Conservation (phyloP, 2,797 vertebrate species). For the Scleropages formosus region DNA sequence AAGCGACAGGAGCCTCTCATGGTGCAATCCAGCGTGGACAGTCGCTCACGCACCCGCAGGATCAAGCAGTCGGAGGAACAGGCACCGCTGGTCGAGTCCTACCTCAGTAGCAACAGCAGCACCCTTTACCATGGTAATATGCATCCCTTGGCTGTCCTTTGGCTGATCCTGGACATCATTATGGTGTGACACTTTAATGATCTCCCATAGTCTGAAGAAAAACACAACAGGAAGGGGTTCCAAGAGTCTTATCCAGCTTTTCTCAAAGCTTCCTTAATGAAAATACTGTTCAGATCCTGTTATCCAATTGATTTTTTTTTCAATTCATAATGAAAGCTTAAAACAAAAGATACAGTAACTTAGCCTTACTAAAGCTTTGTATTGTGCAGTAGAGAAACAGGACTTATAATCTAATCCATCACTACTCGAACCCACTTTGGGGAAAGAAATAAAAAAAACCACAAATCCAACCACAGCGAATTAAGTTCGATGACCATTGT, state of each 20-base stretch:
- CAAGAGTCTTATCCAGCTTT: neutral
- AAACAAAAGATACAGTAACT: neutral
- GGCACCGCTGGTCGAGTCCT: conserved; percentile 93
- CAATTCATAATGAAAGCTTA: neutral
- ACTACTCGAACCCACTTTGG: neutral
- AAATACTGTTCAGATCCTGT: neutral
- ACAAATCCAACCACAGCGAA: neutral
- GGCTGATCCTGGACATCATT: conserved; percentile 30
- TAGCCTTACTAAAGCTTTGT: too few species aligned
- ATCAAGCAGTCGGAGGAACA: conserved; percentile 93
- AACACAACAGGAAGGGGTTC: neutral
- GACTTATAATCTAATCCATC: neutral
- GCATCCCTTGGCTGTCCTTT: neutral
- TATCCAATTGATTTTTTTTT: neutral
- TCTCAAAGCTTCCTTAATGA: neutral
- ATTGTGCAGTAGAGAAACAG: neutral
- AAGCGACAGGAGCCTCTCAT: conserved; percentile 96
- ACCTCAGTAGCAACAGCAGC: conserved; percentile 95
- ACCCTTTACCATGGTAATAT: conserved; percentile 87
- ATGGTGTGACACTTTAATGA: neutral
- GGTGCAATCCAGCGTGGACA: conserved; percentile 94
- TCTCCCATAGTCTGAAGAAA: neutral
- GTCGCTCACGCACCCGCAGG: conserved; percentile 82
- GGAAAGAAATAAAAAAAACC: conserved; percentile 5
- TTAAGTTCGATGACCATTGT: neutral